Base-by-base conservation (phyloP, 2,797 vertebrate genomes). In the Bradypus variegatus region DNA sequence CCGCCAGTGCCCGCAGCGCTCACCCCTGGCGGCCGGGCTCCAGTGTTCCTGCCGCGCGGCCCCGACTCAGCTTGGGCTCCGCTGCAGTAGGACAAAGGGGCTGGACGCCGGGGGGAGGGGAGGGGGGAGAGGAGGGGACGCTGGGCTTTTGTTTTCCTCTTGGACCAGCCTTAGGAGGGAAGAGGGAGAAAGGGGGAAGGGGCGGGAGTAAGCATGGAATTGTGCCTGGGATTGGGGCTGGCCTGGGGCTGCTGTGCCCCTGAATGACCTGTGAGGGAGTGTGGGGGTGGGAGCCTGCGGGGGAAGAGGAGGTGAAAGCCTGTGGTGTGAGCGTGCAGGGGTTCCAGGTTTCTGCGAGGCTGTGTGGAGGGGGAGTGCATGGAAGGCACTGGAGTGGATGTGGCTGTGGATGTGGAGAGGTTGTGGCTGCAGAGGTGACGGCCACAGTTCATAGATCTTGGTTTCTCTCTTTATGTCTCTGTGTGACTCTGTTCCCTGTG, bases 61-160 rank as follows among this genome's bases (percentile, higher is more conserved):
- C 93, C 91, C 11, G 91, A 92, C 84, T 90, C 94, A 0, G 55
- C 92, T 94, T n/a, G 2, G 64, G 78, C 92, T 95, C 92, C 91
- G 91, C 92, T 90, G 91, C 33, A 12, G 92, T 65, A 95, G 94
- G 95, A 96, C 96, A 96, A 96, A 96, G 95, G 92, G 92, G 83
- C 94, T 94, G 95, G 94, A 92, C 67, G 78, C 94, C 76, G 87
- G 48, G 23, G 58, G 77, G 53, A 48, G 86, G 86, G 86, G 90
- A 29, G 36, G 11, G 12, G 60, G 50, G 33, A n/a, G 10, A 70
- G 91, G 80, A 55, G 91, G 89, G 94, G 84, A 78, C 1, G n/a
- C 55, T 83, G 92, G 88, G 95, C 95, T 96, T 96, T 96, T 96
- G 95, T 96, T 96, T 86, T 6, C 25, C 79, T 88, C 88, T 88